phyloP scores from a whole-genome alignment of 2,113 vertebrate species.

The Takifugu flavidus region DNA sequence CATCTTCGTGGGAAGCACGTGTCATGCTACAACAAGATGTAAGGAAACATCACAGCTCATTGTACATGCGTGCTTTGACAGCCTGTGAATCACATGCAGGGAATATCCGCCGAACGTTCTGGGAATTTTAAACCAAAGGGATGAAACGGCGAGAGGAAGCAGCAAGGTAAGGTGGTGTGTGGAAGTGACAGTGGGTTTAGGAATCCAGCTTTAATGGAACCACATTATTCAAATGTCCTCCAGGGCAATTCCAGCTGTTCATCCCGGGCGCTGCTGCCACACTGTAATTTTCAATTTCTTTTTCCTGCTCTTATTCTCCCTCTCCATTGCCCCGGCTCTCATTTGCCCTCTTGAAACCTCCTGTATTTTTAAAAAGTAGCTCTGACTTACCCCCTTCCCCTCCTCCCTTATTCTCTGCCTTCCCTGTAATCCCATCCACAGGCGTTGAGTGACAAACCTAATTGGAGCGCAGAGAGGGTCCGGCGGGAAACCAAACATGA shows the following conservation, averaged over 20 bases:
- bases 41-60: conserved; percentile 29
- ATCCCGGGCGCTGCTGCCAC: conserved; percentile 22
- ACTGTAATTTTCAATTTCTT: conserved; percentile 16
- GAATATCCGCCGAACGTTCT: conserved; percentile 45
- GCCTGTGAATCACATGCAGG: conserved; percentile 27
- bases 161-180: conserved; percentile 24
- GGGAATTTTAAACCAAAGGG: conserved; percentile 55
- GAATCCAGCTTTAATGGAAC: conserved; percentile 58
- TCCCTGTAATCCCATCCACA: conserved; percentile 64
- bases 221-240: conserved; percentile 65
- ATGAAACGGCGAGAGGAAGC: conserved; percentile 39
- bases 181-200: conserved; percentile 43
- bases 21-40: conserved; percentile 26
- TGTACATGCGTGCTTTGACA: conserved; percentile 48
- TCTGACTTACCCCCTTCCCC: conserved; percentile 4
- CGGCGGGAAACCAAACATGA: conserved; percentile 59
- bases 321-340: conserved; percentile 15
- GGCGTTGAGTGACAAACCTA: conserved; percentile 74
- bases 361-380: conserved; percentile 5
- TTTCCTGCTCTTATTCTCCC: conserved; percentile 35
- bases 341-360: conserved; percentile 16
- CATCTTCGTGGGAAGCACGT: conserved; percentile 36
- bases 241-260: conserved; percentile 60
- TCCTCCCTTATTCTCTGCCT: conserved; percentile 13
- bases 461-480: conserved; percentile 68